Evolutionary conservation across 2,888 invertebrate genomes (phyloP), one percentile per base, ranked within the genome.

Genomic region (Crossocerus cetratus): DNA sequence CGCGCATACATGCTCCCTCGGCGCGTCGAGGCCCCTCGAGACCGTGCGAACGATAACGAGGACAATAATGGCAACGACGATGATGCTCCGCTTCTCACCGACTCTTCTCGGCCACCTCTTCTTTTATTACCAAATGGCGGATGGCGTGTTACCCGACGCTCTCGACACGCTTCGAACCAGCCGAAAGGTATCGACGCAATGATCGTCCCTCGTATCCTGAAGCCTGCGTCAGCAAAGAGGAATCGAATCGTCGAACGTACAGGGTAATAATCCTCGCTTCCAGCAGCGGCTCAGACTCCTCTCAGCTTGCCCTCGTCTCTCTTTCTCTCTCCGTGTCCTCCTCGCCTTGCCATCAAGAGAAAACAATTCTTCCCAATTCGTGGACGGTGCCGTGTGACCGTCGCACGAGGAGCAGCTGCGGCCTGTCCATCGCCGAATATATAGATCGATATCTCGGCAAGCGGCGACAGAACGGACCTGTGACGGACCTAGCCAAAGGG

Each of bases 151-250:
- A n/a, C 56, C 58, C 61, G 53, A 72, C 69, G 65, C 62, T 66
- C 21, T 64, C 64, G 69, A 20, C 53, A 55, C 72, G 66, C 53
- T 20, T 78, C 81, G 81, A 72, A 14, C 79, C 82, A 82, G 79
- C 80, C 81, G 80, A 81, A 67, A 54, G 13, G 72, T 63, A 65
- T 42, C 21, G n/a, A 16, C n/a, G n/a, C n/a, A 8, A 42, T 18
- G 49, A 68, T 57, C 69, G 60, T 49, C 43, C 65, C 72, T 32
- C 32, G 32, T 1, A 18, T 59, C 32, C 72, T 60, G 76, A 74
- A 74, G 44, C 76, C 76, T 65, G 76, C 76, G 65, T 74, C 69
- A 73, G 66, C 16, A 11, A 65, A 44, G 63, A 66, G 69, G 57
- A 22, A 44, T 45, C 59, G 60, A 59, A 32, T 62, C 53, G 55